Base-by-base conservation (phyloP, 2,888 invertebrate species). In the Eupithecia tripunctaria region DNA sequence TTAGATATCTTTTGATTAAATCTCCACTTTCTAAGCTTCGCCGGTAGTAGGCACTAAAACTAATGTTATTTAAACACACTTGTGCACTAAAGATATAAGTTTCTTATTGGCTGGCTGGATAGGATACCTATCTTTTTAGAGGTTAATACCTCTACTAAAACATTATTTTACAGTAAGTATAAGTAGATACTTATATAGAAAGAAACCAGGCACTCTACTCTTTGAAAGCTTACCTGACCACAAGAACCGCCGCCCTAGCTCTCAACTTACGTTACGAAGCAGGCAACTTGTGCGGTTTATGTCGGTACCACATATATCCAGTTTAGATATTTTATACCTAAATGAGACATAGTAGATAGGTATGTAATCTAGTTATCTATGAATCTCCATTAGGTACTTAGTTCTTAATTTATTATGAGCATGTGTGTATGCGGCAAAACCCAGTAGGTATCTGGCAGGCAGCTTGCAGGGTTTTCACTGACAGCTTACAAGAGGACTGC, bases 1-100 rank as follows among this genome's bases (percentile, higher is more conserved):
- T 70, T 70, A 70, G 5, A 68, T 72, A 74, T 74, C 67, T 71
- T 67, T 71, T 71, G 74, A 76, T 74, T 67, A 60, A 69, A 76
- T 74, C 76, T 67, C 14, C 25, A 29, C 70, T 73, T 70, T 66
- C 63, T 43, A 51, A 47, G 51, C 21, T 51, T 6, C 51, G 51
- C 21, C 51, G 51, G 21, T 21, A 21, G 47, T n/a, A 6, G 8
- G 47, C 21, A 51, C 21, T 51, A 0, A 51, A 51, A 47, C 47
- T 47, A 47, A 47, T 8, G 47, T 8, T 47, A 47, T n/a, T 8
- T 47, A 51, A 21, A 51, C 10, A 51, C 51, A 43, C 51, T 51
- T 10, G 51, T 51, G n/a, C 51, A 21, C 51, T 51, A n/a, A 51
- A 51, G 3, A 51, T 51, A 51, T n/a, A 8, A 21, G 43, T 51